Base-by-base conservation (phyloP, 2,113 vertebrate species). In the Cettia cetti region DNA sequence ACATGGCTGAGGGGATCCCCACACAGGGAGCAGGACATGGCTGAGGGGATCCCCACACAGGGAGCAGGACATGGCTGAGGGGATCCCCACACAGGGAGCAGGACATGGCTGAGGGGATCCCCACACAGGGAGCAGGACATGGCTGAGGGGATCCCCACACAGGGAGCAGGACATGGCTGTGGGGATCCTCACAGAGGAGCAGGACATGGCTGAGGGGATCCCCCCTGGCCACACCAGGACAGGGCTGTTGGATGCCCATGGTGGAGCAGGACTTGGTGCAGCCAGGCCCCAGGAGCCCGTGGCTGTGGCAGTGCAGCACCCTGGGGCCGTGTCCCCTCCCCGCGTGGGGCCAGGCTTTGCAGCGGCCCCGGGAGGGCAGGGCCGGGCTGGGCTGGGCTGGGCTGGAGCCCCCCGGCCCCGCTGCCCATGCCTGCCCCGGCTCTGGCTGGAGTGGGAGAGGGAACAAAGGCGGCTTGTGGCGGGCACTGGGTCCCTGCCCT, bases 401-500 rank as follows among this genome's bases (percentile, higher is more conserved):
- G 42, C 37, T 1, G 0, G 35, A 64, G 81, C 54, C 60, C 23
- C 65, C 60, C 70, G 9, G 80, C 65, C 84, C 10, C 5, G 0
- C 64, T 42, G 27, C 89, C 91, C 94, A 81, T 69, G 42, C 74
- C 9, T 1, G 69, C 35, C 74, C 30, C 9, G 4, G 83, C 83
- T 27, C 35, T 7, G 70, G 53, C 75, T 6, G 44, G 44, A 64
- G 10, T 1, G 70, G 85, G 19, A 86, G 74, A 0, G 70, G 35
- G 89, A 95, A 92, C 94, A 82, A 92, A 92, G 77, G 82, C 47
- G 19, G 78, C 78, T 81, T 90, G 89, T 94, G 89, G 71, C 60
- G 3, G 50, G 54, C 2, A 27, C 60, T 11, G 61, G 60, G 39
- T 76, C 69, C 54, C 65, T 74, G 93, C 77, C 54, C 86, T 79